Base-by-base conservation (phyloP, 2,888 invertebrate genomes). In the Clistopyga incitator region DNA sequence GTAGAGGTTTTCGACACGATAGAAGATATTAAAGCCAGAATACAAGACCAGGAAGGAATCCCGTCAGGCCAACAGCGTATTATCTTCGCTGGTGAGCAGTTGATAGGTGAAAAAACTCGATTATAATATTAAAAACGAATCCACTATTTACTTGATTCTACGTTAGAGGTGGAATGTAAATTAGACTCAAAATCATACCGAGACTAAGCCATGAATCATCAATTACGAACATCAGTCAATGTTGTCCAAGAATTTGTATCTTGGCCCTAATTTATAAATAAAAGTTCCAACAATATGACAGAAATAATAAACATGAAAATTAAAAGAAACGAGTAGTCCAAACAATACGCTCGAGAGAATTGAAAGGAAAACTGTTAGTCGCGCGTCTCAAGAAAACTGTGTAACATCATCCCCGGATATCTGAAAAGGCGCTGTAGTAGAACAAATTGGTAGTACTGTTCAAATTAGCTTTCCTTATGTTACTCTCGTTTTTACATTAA, bases 51-150 rank as follows among this genome's bases (percentile, higher is more conserved):
- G 94, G 97, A 97, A 94, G 97, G 96, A 88, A 96, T 96, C 93
- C 96, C 96, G 87, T 96, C 96, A 89, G 97, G 97, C 93, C 97
- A 97, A 94, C 97, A 97, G 93, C 95, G 97, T 90, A 94, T 98
- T 93, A 98, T 98, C 94, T 98, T 98, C 93, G 98, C 98, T 88
- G 98, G 98, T 80, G 98, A 98, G 93, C 98, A 98, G 94, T 93
- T 98, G 91, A 98, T 98, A 94, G 98, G 98, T 13, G 86, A 82
- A 0, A 29, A 85, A 8, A 86, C 87, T 0, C 84, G 87, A 87
- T 10, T 86, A 87, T 34, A 87, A 87, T n/a, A 86, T 87, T 6
- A 85, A 87, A 18, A 87, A 86, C 23, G 86, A 86, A 47, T 86
- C 86, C 0, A 86, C 86, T 0, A 84, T 86, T 1, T 86, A 86